phyloP scores from a whole-genome alignment of 2,888 invertebrate genomes.

The Stenichneumon culpator region DNA sequence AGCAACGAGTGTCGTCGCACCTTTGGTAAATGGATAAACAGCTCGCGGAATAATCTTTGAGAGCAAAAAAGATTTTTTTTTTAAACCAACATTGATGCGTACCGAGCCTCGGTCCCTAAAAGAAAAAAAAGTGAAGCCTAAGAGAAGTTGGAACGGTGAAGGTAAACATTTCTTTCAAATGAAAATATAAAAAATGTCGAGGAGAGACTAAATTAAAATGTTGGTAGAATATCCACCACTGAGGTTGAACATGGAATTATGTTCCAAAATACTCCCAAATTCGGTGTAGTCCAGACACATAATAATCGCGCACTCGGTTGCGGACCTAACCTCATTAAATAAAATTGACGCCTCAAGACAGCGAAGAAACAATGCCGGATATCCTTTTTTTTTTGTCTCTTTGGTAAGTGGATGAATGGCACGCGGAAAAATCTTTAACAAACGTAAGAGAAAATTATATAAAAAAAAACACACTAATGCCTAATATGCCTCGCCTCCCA shows the following conservation, averaged over 20 bases:
- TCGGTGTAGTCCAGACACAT: background rate
- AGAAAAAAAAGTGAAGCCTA: conserved; percentile 60
- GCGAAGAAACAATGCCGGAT: background rate
- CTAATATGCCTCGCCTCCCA: conserved; percentile 21
- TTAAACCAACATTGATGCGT: background rate
- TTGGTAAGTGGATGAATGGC: conserved; percentile 5
- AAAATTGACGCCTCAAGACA: background rate
- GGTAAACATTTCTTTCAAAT: background rate
- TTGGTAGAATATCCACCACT: conserved; percentile 9
- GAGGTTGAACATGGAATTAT: conserved; percentile 20
- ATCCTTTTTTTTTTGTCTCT: background rate
- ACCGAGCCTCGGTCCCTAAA: conserved; percentile 24
- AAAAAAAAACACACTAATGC: background rate
- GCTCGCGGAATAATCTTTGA: conserved; percentile 11
- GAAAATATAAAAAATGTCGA: too few relatives aligned
- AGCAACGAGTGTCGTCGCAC: background rate
- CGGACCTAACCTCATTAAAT: background rate
- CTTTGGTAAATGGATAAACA: conserved; percentile 8
- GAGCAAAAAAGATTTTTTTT: too few relatives aligned
- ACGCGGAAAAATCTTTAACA: conserved; percentile 11
- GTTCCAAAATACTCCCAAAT: background rate
- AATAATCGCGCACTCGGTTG: background rate
- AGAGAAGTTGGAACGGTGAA: conserved; percentile 43
- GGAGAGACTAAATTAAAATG: conserved; percentile 11
- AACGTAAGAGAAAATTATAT: background rate